Evolutionary conservation across 2,888 invertebrate species (phyloP).

Genomic region (Bhutanitis thaidina): DNA sequence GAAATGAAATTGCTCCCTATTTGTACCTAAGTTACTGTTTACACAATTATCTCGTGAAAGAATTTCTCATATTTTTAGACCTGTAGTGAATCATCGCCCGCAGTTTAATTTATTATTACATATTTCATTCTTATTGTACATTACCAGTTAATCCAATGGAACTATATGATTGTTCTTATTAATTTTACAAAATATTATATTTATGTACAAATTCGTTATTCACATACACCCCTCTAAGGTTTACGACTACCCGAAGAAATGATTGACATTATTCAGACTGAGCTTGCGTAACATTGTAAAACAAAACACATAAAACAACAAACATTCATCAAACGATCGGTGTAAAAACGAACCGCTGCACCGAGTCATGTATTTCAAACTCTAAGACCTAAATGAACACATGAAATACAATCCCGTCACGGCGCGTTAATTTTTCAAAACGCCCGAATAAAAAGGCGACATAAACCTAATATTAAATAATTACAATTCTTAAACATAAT

Average conservation of each 20-base stretch:
- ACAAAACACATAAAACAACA: slow-evolving; percentile 74
- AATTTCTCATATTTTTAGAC: background rate
- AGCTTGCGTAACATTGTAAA: slow-evolving; percentile 65
- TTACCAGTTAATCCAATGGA: slow-evolving; percentile 24
- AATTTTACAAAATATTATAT: slow-evolving; percentile 30
- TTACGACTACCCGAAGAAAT: slow-evolving; percentile 59
- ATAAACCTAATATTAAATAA: slow-evolving; percentile 67
- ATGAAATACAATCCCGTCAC: slow-evolving; percentile 70
- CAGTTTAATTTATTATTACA: slow-evolving; percentile 11
- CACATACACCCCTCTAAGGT: slow-evolving; percentile 33
- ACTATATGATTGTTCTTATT: slow-evolving; percentile 26
- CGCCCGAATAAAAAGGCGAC: slow-evolving; percentile 52
- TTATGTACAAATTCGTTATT: slow-evolving; percentile 35
- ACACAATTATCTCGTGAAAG: slow-evolving; percentile 3
- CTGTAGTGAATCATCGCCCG: slow-evolving; percentile 17
- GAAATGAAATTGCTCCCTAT: background rate
- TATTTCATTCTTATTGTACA: slow-evolving; percentile 15
- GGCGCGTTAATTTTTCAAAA: slow-evolving; percentile 42
- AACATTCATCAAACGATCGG: slow-evolving; percentile 66
- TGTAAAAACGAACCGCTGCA: slow-evolving; percentile 56
- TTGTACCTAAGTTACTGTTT: slow-evolving; percentile 6
- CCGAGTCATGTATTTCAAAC: slow-evolving; percentile 67
- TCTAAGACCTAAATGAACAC: slow-evolving; percentile 78
- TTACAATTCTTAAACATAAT: slow-evolving; percentile 74
- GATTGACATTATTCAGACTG: slow-evolving; percentile 77